These are phyloP conservation scores for Sebastes fasciatus DNA, from an alignment of 2,113 vertebrate species.

Conservation along the genomic window DNA sequence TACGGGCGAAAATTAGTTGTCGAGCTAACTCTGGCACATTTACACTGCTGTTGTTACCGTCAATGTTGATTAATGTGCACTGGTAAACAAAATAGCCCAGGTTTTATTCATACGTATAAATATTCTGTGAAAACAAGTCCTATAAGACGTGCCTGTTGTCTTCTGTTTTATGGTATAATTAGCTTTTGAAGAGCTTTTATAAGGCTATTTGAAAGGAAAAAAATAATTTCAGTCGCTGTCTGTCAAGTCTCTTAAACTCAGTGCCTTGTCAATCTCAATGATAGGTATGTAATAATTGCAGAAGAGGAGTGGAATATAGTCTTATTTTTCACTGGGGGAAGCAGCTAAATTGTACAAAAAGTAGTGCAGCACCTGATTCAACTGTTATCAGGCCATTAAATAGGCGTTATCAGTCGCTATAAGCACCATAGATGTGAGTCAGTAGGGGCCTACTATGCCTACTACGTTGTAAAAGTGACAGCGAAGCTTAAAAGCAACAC, in stretches of 20 bases:
- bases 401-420: too few species aligned
- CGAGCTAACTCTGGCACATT: neutral
- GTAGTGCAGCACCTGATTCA: neutral
- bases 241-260: neutral
- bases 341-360: neutral
- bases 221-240: too few species aligned
- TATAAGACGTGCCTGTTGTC: neutral
- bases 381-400: too few species aligned
- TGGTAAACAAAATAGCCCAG: neutral
- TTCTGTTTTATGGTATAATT: neutral
- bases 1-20: neutral
- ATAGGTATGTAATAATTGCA: neutral
- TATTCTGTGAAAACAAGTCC: neutral
- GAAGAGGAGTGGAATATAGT: neutral
- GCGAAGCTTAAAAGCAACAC: too few species aligned
- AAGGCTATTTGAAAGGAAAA: neutral
- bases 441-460: too few species aligned
- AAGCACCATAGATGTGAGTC: too few species aligned
- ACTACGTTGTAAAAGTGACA: too few species aligned
- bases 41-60: neutral
- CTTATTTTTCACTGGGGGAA: neutral
- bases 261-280: neutral
- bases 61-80: conserved; percentile 3
- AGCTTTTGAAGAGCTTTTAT: neutral
- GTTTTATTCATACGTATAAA: conserved; percentile 3